Evolutionary conservation across 2,888 invertebrate species (phyloP), one percentile per base, ranked within the genome.

Genomic region (Gasteruption jaculator): DNA sequence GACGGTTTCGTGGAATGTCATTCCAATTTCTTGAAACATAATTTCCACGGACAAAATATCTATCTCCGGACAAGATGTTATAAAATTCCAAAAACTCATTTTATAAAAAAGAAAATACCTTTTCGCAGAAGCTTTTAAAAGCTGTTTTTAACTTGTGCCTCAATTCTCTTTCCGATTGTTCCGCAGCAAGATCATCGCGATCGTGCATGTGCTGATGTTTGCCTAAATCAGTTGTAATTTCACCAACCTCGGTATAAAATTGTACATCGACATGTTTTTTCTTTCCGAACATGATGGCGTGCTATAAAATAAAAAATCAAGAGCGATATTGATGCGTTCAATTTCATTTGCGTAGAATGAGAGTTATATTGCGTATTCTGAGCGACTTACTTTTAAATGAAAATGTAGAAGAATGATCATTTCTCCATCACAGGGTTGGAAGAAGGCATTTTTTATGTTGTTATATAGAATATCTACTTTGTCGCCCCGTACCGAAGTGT

Each of bases 201-300:
- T 99, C 99, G 71, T 99, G 97, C 96, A 99, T 97, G 72, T 99
- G 96, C 69, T 99, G 97, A 71, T 97, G 96, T 72, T 99, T 99
- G 30, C 97, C 97, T 59, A 99, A 78, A 77, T 99, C 99, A 0
- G 99, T 99, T 0, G 97, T 97, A 44, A 99, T 96, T 75, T 99
- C 99, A 60, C 99, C 99, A 38, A 99, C 99, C 75, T 99, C 99
- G 1, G 99, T 99, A 71, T 97, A 99, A 75, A 99, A 99, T 71
- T 99, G 97, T 4, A 99, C 96, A 74, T 99, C 97, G 1, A 91
- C 83, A 60, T 99, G 97, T 65, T 99, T 97, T 80, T 99, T 99
- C 75, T 95, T 95, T 56, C 97, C 97, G 77, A 97, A 99, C 91
- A 99, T 90, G 49, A 99, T 99, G 19, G 99, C 96, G 70, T 99